A percentile compares a stretch with the other conserved stretches of the same genome.
Evolutionary conservation across 1,140 invertebrate genomes (phyloP).

Genomic region (Epicauta chinensis): DNA sequence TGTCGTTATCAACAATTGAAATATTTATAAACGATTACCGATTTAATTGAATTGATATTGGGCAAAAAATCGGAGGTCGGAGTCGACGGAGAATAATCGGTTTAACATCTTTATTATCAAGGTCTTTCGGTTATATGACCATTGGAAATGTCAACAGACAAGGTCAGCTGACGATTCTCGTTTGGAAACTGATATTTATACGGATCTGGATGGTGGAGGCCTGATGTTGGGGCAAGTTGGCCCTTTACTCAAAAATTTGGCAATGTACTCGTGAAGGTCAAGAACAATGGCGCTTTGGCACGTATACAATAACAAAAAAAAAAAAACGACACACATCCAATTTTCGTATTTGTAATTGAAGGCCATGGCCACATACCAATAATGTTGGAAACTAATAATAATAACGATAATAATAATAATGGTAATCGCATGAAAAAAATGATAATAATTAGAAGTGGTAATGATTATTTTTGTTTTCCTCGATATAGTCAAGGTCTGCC

Average conservation of each 20-base stretch:
- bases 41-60: constrained; percentile 27
- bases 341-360: too few species aligned
- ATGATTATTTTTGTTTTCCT: too few species aligned
- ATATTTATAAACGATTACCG: background rate
- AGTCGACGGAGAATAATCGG: constrained; percentile 12
- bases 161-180: constrained; percentile 14
- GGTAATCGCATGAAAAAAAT: too few species aligned
- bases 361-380: too few species aligned
- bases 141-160: constrained; percentile 34
- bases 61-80: constrained; percentile 10
- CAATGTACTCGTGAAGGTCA: background rate
- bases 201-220: background rate
- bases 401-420: too few species aligned
- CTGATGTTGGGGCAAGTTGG: too few species aligned
- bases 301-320: too few species aligned
- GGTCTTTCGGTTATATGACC: constrained; percentile 22
- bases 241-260: background rate
- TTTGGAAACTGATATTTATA: background rate
- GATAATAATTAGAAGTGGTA: too few species aligned
- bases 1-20: too few species aligned
- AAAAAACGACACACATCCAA: too few species aligned
- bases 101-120: constrained; percentile 32
- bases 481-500: too few species aligned
- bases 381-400: too few species aligned
- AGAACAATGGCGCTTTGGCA: background rate